phyloP scores from a whole-genome alignment of 2,888 invertebrate species.

The Formica aserva region DNA sequence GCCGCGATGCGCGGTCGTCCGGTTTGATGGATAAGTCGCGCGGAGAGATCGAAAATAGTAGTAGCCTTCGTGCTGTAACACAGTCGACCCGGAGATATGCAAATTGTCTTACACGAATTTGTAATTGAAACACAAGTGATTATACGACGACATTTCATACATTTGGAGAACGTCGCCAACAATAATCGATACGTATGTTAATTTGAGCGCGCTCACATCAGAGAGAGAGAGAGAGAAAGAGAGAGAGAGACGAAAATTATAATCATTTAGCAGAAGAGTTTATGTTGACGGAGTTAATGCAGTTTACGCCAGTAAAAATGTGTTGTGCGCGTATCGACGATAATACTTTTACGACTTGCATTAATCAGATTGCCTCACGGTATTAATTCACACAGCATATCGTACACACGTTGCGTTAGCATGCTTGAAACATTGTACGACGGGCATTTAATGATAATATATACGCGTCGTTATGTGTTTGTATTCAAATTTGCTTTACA shows the following conservation, averaged over 20 bases:
- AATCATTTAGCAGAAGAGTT: slow-evolving; percentile 26
- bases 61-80: background rate
- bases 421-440: slow-evolving; percentile 38
- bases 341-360: slow-evolving; percentile 43
- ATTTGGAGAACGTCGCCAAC: background rate
- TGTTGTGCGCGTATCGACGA: slow-evolving; percentile 29
- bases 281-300: slow-evolving; percentile 7
- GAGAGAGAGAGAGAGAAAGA: too few species aligned
- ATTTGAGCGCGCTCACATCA: background rate
- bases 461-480: slow-evolving; percentile 23
- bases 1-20: background rate
- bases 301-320: slow-evolving; percentile 23
- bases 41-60: slow-evolving; percentile 6
- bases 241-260: background rate
- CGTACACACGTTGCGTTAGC: slow-evolving; percentile 25
- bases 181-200: slow-evolving; percentile 24
- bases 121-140: slow-evolving; percentile 14
- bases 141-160: background rate
- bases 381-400: slow-evolving; percentile 34
- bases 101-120: slow-evolving; percentile 41
- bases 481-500: slow-evolving; percentile 32
- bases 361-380: slow-evolving; percentile 37
- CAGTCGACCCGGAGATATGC: slow-evolving; percentile 1
- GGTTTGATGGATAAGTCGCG: slow-evolving; percentile 39
- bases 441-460: slow-evolving; percentile 32